Base-by-base conservation (phyloP, 2,797 vertebrate genomes). In the Amphiprion clarkii region DNA sequence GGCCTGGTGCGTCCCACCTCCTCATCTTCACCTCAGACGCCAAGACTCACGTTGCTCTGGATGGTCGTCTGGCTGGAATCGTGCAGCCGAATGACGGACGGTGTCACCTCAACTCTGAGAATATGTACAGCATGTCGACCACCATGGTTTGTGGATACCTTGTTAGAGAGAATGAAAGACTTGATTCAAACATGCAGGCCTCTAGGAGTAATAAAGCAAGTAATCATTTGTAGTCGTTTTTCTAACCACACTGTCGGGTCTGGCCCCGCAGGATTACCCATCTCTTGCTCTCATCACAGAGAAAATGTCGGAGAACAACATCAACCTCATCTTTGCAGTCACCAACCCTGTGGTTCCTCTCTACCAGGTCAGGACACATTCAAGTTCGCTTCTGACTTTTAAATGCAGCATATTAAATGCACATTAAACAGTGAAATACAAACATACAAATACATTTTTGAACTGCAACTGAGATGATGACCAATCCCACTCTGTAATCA, bases 271-370 rank as follows among this genome's bases (percentile, higher is more conserved):
- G 98, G 98, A 99, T 89, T 99, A 99, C 78, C 98, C 98, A 1
- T 99, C 98, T 40, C 90, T 99, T 55, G 98, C 97, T 19, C 89
- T 99, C 87, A 96, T 99, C 93, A 98, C 96, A 0, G 98, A 99
- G 87, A 99, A 99, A 88, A 97, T 98, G 85, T 98, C 98, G 0
- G 95, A 99, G 90, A 99, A 98, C 92, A 99, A 99, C 79, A 99
- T 99, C 88, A 98, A 99, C 87, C 94, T 99, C 83, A 97, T 99
- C 83, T 99, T 99, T 90, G 98, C 98, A 2, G 98, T 99, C 85
- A 99, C 98, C 1, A 90, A 94, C 52, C 84, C 79, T 0, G 96
- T 99, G 62, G 94, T 96, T 60, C 87, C 81, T 9, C 96, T 99
- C 36, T 99, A 99, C 83, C 96, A 97, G 97, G 98, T 99, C 93